Percentiles rank a stretch among this genome's conserved stretches.
Conservation (phyloP, 2,888 invertebrate genomes). For the Oxystoma pomonae region DNA sequence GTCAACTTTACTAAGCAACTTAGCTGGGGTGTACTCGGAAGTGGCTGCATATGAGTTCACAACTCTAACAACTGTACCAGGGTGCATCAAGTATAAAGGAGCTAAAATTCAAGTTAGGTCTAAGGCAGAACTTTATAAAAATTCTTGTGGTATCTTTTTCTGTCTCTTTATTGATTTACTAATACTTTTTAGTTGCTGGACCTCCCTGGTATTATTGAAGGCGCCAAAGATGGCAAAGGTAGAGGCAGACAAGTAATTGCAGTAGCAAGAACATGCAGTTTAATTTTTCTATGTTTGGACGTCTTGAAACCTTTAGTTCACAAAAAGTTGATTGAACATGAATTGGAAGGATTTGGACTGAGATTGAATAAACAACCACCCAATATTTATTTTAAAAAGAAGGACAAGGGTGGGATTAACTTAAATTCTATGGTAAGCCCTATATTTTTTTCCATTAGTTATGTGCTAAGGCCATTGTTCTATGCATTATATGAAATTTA, state of each 20-base stretch:
- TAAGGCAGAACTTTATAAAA: too few relatives aligned
- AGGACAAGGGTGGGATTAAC: constrained; percentile 99
- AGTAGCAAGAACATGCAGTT: constrained; percentile 95
- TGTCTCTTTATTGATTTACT: too few relatives aligned
- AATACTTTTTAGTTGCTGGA: constrained; percentile 80
- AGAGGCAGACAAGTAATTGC: constrained; percentile 98
- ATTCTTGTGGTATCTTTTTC: background rate
- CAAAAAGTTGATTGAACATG: constrained; percentile 93
- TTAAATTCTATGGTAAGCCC: constrained; percentile 80
- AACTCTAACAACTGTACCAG: constrained; percentile 97
- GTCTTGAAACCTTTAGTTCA: constrained; percentile 96
- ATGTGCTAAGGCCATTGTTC: too few relatives aligned
- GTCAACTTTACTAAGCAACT: constrained; percentile 91
- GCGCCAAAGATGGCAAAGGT: constrained; percentile 99
- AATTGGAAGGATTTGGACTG: constrained; percentile 98
- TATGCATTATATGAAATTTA: too few relatives aligned
- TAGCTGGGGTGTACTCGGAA: constrained; percentile 99
- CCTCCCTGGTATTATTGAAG: constrained; percentile 99
- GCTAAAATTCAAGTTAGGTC: constrained; percentile 88
- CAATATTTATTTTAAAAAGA: constrained; percentile 91
- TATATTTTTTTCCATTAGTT: too few relatives aligned
- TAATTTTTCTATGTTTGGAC: constrained; percentile 96
- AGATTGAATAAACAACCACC: constrained; percentile 95
- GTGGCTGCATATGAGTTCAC: constrained; percentile 99
- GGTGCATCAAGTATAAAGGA: constrained; percentile 98